phyloP scores from a whole-genome alignment of 2,888 invertebrate species.

The Aporophyla nigra region DNA sequence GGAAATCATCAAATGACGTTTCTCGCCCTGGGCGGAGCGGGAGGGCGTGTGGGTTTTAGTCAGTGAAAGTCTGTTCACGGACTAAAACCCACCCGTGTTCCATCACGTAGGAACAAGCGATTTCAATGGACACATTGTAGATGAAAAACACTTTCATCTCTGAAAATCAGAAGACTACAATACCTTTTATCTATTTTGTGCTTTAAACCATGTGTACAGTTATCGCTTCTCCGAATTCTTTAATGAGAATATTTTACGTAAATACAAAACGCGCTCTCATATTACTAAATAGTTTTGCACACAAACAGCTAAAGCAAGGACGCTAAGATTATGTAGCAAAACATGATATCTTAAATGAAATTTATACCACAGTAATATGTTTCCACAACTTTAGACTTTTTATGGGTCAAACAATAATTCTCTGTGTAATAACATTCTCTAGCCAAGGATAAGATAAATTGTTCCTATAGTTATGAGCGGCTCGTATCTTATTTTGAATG shows the following conservation, averaged over 20 bases:
- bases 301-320: slow-evolving; percentile 10
- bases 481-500: slow-evolving; percentile 62
- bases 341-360: slow-evolving; percentile 52
- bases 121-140: too few species aligned
- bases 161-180: neutral
- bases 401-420: slow-evolving; percentile 58
- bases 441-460: slow-evolving; percentile 61
- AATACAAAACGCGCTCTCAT: neutral
- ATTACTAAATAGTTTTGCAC: slow-evolving; percentile 1
- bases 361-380: slow-evolving; percentile 56
- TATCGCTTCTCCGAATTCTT: neutral
- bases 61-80: too few species aligned
- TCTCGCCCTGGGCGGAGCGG: too few species aligned
- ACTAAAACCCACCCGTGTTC: too few species aligned
- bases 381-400: slow-evolving; percentile 57
- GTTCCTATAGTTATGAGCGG: slow-evolving; percentile 55
- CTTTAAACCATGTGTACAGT: neutral
- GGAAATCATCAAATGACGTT: too few species aligned
- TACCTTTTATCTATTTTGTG: neutral
- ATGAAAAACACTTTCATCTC: neutral
- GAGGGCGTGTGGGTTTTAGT: too few species aligned
- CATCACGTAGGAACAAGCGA: too few species aligned
- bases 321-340: slow-evolving; percentile 43
- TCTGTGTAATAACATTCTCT: slow-evolving; percentile 49
- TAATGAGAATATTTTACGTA: neutral